Evolutionary conservation across 2,797 vertebrate species (phyloP).

Genomic region (Melanotaenia boesemani): DNA sequence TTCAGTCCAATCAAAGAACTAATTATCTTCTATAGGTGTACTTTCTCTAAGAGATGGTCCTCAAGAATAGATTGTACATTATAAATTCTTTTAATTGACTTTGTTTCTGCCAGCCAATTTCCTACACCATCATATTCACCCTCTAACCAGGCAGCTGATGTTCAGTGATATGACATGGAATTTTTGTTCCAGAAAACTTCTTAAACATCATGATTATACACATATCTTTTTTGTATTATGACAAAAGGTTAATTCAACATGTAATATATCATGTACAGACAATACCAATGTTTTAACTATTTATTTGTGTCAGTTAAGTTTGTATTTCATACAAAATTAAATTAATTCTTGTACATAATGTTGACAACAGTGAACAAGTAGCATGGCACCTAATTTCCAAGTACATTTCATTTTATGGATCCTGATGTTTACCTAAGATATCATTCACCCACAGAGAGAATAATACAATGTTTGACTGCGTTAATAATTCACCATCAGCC

Average conservation of each 20-base stretch:
- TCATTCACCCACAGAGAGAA: neutral
- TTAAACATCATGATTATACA: conserved; percentile 32
- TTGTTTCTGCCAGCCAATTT: conserved; percentile 24
- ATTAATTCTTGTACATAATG: conserved; percentile 26
- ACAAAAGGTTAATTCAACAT: conserved; percentile 53
- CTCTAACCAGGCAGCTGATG: conserved; percentile 58
- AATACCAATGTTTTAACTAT: conserved; percentile 46
- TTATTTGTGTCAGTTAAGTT: conserved; percentile 67
- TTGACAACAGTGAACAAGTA: conserved; percentile 29
- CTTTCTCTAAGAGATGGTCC: neutral
- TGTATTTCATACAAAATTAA: conserved; percentile 25
- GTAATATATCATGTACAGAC: conserved; percentile 69
- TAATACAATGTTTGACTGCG: conserved; percentile 3
- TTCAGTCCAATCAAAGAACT: conserved; percentile 27
- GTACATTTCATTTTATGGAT: conserved; percentile 43
- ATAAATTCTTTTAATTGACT: conserved; percentile 41
- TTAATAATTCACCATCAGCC: conserved; percentile 21
- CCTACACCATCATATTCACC: conserved; percentile 31
- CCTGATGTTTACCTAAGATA: conserved; percentile 29
- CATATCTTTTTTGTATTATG: conserved; percentile 58
- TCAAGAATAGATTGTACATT: conserved; percentile 27
- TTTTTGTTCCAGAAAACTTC: conserved; percentile 12
- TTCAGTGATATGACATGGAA: conserved; percentile 21
- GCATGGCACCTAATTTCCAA: conserved; percentile 10
- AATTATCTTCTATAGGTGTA: conserved; percentile 41